Base-by-base conservation (phyloP, 2,797 vertebrate species). In the Ispidina picta region DNA sequence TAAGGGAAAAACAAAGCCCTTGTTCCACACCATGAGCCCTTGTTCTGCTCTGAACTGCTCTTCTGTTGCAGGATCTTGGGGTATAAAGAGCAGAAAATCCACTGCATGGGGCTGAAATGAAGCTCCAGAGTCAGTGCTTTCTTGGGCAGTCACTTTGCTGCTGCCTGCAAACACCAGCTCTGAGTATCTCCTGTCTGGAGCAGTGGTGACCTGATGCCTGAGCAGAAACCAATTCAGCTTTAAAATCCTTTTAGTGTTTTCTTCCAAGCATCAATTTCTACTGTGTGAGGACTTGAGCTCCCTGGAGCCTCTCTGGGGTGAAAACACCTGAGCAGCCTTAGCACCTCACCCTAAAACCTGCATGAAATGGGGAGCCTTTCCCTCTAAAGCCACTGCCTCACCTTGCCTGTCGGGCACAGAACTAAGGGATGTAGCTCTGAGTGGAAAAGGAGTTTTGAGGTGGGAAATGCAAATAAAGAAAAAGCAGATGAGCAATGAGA, bases 401-500 rank as follows among this genome's bases (percentile, higher is more conserved):
- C n/a, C 81, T 79, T 0, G 0, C 26, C 74, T 37, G 25, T 15
- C 21, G 52, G 75, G 72, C 37, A 43, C 60, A 62, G 70, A 75
- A 76, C 56, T 85, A 76, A 60, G 0, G 0, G 66, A 39, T 2
- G 22, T 13, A 88, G 88, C 95, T 94, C 73, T 86, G 85, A 79
- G 33, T 8, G 9, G 31, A 26, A 76, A 72, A 78, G 43, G 60
- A 31, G n/a, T 46, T 93, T 49, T 91, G 78, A 80, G 73, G 90
- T 86, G 87, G 68, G 90, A 93, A 92, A 93, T 1, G 87, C 84
- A 92, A 96, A 89, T 84, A 94, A 96, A 90, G 86, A 41, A 92
- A 96, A 95, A 94, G 95, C 94, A 95, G 83, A 95, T 93, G 88
- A 96, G 88, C 92, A 92, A 94, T 93, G 92, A 95, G 44, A 94